Conservation (phyloP, 2,888 invertebrate species). For the Villa cingulata region DNA sequence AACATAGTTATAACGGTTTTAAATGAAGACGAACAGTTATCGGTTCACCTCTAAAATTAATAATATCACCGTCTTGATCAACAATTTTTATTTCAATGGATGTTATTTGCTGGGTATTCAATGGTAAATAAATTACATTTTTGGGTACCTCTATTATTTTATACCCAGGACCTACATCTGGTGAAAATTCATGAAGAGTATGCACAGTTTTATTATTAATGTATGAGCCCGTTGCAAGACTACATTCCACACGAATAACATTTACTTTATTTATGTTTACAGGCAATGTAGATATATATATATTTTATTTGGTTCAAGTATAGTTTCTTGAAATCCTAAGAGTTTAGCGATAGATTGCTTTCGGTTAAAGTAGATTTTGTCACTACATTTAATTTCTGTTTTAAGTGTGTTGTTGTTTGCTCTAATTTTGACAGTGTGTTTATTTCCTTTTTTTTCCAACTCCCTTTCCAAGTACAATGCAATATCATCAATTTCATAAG, state of each 20-base stretch:
- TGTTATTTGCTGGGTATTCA: slow-evolving; percentile 16
- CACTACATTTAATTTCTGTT: not conserved
- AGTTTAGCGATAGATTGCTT: not conserved
- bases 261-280: too few species aligned
- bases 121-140: slow-evolving; percentile 21
- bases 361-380: not conserved
- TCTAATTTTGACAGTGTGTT: slow-evolving; percentile 3
- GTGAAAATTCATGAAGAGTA: slow-evolving; percentile 23
- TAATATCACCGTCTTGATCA: too few species aligned
- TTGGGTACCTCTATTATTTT: slow-evolving; percentile 24
- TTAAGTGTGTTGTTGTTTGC: slow-evolving; percentile 3
- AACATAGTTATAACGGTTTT: too few species aligned
- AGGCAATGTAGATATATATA: too few species aligned
- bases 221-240: too few species aligned
- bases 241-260: too few species aligned
- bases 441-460: not conserved
- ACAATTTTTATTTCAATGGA: slow-evolving; percentile 18
- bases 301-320: too few species aligned
- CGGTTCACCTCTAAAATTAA: too few species aligned
- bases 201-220: slow-evolving; percentile 18
- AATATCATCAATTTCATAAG: too few species aligned
- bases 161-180: slow-evolving; percentile 19
- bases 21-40: too few species aligned
- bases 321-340: not conserved
- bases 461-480: slow-evolving; percentile 4